These are phyloP conservation scores for Panopea generosa DNA, from an alignment of 2,888 invertebrate species.

Conservation along the genomic window DNA sequence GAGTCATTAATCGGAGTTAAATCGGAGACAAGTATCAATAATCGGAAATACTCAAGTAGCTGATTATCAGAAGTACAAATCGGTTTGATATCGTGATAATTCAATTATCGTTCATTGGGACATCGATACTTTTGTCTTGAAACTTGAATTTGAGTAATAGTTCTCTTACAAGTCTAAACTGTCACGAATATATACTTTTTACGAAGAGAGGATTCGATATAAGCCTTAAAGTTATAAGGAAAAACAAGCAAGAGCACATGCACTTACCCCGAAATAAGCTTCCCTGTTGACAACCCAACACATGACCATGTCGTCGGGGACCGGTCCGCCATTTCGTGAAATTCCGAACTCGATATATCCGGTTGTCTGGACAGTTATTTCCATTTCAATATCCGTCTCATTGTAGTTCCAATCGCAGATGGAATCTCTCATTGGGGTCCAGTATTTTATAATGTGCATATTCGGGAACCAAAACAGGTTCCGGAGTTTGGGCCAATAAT, in stretches of 20 bases:
- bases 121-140: too few relatives aligned
- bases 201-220: too few relatives aligned
- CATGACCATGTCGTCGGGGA: conserved; percentile 94
- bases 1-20: too few relatives aligned
- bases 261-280: conserved; percentile 68
- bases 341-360: conserved; percentile 96
- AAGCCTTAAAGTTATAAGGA: too few relatives aligned
- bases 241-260: neutral
- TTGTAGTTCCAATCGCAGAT: conserved; percentile 71
- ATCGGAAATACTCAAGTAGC: too few relatives aligned
- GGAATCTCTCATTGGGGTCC: conserved; percentile 58
- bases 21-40: too few relatives aligned
- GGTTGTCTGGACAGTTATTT: conserved; percentile 66
- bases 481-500: too few relatives aligned
- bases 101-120: too few relatives aligned
- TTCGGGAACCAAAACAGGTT: too few relatives aligned
- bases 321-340: conserved; percentile 91
- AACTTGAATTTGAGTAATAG: too few relatives aligned
- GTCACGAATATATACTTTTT: too few relatives aligned
- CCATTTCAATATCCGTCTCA: conserved; percentile 66
- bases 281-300: conserved; percentile 90
- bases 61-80: neutral
- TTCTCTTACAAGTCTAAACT: too few relatives aligned
- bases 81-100: neutral
- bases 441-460: conserved; percentile 17